Evolutionary conservation across 1,140 invertebrate genomes (phyloP), one percentile per base, ranked within the genome.

Genomic region (Eumeta japonica): DNA sequence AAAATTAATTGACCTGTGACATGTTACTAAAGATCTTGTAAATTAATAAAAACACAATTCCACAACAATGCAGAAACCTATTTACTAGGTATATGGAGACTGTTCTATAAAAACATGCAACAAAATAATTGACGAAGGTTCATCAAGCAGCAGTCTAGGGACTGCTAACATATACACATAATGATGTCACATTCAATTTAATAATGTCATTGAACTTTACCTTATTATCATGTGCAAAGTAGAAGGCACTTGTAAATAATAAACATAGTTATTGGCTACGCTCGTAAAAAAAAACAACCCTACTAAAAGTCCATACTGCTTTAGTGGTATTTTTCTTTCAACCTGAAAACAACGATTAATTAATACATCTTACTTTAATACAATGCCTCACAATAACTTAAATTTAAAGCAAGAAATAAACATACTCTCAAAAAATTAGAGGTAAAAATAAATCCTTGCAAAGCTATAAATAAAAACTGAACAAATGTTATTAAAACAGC

Each of bases 211-310:
- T n/a, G n/a, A n/a, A n/a, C n/a, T n/a, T 50, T 52, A 74, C 70
- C 70, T 55, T 53, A 74, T 71, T 17, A 74, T 74, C 70, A 74
- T 74, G 50, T 74, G 70, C 35, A 74, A 48, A 10, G 70, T 74
- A 13, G 70, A 64, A 19, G 65, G 65, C 32, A 74, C 70, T 64
- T 74, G 66, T 52, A 74, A 62, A 43, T 55, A 54, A 43, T 74
- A 74, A 10, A 70, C 70, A 64, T 66, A 71, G 38, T 74, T 74
- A 59, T 74, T 74, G 5, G 63, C 58, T 28, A 68, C 63, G 52
- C 63, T 67, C 31, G 70, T 68, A 14, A 66, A 16, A 50, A 74
- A 71, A 62, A 64, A 71, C 24, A 74, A 58, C 32, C 45, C 39
- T 29, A 70, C 58, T 27, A 74, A 41, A 31, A 66, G 39, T 17